Evolutionary conservation across 2,888 invertebrate genomes (phyloP).

Genomic region (Enchytraeus crypticus): DNA sequence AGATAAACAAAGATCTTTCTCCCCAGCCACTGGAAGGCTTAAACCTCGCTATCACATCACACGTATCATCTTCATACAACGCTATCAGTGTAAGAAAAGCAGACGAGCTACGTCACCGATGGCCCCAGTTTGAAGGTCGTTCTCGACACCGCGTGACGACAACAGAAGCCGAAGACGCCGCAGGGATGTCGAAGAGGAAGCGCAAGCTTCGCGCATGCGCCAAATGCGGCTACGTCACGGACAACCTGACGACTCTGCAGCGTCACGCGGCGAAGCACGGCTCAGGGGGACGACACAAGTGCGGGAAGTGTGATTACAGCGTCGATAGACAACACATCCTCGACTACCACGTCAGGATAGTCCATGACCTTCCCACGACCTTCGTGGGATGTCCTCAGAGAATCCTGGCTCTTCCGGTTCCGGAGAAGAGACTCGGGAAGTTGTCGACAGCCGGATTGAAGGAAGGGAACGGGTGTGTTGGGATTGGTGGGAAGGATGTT

Average conservation of each 20-base stretch:
- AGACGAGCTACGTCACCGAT: neutral
- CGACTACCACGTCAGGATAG: slow-evolving; percentile 37
- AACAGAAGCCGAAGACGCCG: slow-evolving; percentile 3
- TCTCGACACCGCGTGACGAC: slow-evolving; percentile 1
- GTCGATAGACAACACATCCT: slow-evolving; percentile 38
- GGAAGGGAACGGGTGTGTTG: no score
- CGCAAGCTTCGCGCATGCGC: slow-evolving; percentile 10
- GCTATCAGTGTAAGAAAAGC: neutral
- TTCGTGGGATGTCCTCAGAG: neutral
- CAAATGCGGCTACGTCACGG: slow-evolving; percentile 33
- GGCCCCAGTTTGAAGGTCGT: neutral
- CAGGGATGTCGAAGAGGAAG: slow-evolving; percentile 6
- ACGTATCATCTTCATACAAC: no score
- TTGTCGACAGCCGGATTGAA: no score
- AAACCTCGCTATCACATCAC: no score
- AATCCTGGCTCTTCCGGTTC: neutral
- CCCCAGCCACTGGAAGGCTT: no score
- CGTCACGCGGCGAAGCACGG: slow-evolving; percentile 33
- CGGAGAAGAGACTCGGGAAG: no score
- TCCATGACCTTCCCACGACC: neutral
- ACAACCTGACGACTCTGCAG: slow-evolving; percentile 31
- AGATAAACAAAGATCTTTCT: no score
- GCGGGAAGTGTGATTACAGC: slow-evolving; percentile 41
- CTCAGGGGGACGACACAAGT: slow-evolving; percentile 15
- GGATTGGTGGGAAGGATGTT: no score